Conservation (phyloP, 2,797 vertebrate species). For the Halcyon smyrnensis region DNA sequence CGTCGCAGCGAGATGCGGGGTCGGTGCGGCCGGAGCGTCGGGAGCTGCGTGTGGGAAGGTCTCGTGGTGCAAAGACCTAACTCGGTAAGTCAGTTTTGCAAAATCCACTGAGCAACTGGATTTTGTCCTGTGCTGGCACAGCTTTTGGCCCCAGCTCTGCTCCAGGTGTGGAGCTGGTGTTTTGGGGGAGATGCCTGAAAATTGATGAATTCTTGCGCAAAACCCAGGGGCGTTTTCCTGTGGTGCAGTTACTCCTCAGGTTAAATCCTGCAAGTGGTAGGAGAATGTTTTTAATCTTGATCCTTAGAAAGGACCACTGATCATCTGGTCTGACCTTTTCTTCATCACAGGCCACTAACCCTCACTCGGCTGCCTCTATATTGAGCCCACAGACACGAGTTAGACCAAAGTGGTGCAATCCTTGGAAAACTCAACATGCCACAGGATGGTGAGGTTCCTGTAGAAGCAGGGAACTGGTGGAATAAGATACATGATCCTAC, state of each 20-base stretch:
- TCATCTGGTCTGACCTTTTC: neutral
- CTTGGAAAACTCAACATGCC: neutral
- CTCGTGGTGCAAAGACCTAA: neutral
- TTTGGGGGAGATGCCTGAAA: neutral
- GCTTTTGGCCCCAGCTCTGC: neutral
- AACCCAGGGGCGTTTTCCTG: neutral
- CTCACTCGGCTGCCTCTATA: neutral
- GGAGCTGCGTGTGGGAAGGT: fast-evolving
- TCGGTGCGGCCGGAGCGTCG: fast-evolving
- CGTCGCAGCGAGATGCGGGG: neutral
- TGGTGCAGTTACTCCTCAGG: neutral
- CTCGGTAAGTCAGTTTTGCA: neutral
- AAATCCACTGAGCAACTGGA: neutral
- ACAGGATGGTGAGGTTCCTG: fast-evolving
- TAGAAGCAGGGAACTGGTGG: neutral
- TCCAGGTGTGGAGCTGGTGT: neutral
- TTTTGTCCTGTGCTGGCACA: no score
- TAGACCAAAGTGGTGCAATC: neutral
- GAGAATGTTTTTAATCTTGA: neutral
- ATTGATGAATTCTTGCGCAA: neutral
- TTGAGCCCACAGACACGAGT: neutral
- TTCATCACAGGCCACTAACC: neutral
- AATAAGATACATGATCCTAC: neutral
- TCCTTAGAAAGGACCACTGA: neutral
- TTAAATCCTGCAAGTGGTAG: neutral